Conservation (phyloP, 2,113 vertebrate species). For the Cichladusa arquata region DNA sequence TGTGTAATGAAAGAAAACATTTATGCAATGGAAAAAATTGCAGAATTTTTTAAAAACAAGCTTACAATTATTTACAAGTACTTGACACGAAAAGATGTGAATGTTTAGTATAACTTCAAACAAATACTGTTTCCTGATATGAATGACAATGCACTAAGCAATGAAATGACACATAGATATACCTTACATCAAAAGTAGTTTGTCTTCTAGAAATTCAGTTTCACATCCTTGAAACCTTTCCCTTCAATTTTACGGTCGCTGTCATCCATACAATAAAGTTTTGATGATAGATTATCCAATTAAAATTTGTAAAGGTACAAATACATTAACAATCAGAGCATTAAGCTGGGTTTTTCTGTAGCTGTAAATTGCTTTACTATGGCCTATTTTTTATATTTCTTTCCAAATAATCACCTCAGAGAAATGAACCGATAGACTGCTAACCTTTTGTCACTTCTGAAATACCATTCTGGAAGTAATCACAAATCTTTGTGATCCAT, state of each 20-base stretch:
- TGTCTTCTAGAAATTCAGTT: not conserved
- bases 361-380: not conserved
- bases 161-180: not conserved
- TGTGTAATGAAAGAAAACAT: not conserved
- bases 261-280: not conserved
- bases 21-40: not conserved
- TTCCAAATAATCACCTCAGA: constrained; percentile 13
- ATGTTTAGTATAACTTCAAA: not conserved
- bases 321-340: not conserved
- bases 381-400: not conserved
- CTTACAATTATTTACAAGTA: not conserved
- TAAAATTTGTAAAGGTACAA: not conserved
- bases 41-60: not conserved
- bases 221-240: not conserved
- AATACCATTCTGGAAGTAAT: not conserved
- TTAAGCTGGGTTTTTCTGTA: not conserved
- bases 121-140: not conserved
- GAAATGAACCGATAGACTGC: not conserved
- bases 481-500: not conserved
- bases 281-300: not conserved
- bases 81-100: not conserved
- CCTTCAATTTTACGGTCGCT: not conserved
- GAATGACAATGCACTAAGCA: not conserved
- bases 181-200: not conserved
- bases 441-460: constrained; percentile 24